A percentile compares a stretch with the other conserved stretches of the same genome.
phyloP scores from a whole-genome alignment of 2,888 invertebrate species.

The Scaptomyza cyrtandrae region DNA sequence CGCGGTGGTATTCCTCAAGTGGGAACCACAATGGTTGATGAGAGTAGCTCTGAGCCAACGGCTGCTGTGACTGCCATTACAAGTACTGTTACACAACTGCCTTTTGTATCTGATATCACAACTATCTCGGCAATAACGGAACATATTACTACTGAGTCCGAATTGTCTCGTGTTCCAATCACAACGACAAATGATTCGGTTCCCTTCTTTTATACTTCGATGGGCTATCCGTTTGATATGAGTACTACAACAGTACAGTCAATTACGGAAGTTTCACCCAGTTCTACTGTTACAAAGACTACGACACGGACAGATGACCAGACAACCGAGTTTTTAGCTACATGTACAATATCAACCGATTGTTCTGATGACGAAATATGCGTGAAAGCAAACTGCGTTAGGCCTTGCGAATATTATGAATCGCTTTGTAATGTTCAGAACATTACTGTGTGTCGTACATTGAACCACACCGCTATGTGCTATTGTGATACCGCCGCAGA shows the following conservation, averaged over 20 bases:
- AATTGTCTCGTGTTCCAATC: neutral
- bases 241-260: slow-evolving; percentile 11
- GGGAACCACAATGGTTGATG: neutral
- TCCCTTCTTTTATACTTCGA: slow-evolving; percentile 21
- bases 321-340: slow-evolving; percentile 37
- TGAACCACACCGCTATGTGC: slow-evolving; percentile 86
- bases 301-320: slow-evolving; percentile 14
- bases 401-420: slow-evolving; percentile 85
- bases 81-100: neutral
- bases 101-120: neutral
- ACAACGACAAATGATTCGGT: slow-evolving; percentile 11
- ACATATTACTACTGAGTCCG: neutral
- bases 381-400: slow-evolving; percentile 85
- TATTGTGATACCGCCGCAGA: slow-evolving; percentile 85
- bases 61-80: neutral
- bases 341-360: slow-evolving; percentile 81
- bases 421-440: slow-evolving; percentile 80
- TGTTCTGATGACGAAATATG: slow-evolving; percentile 85
- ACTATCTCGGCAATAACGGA: neutral
- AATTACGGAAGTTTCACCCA: neutral
- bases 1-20: neutral
- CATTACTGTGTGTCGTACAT: slow-evolving; percentile 85
- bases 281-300: slow-evolving; percentile 27
- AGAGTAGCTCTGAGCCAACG: neutral
- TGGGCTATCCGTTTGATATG: slow-evolving; percentile 8